Conservation (phyloP, 2,888 invertebrate genomes). For the Synergus itoensis region DNA sequence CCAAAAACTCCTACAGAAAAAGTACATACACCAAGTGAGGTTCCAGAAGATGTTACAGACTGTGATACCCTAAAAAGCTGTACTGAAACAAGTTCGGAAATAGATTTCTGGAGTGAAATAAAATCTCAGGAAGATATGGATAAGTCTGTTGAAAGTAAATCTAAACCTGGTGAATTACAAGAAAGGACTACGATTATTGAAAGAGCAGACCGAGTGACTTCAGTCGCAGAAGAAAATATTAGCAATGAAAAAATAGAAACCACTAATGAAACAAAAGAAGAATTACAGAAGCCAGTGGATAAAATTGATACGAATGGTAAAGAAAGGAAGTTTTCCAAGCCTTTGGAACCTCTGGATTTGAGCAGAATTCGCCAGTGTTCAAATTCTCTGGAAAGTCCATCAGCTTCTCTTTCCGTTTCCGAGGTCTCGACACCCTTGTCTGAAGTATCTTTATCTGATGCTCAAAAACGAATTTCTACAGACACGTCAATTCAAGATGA, state of each 20-base stretch:
- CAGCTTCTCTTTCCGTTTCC: not conserved
- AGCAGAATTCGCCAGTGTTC: not conserved
- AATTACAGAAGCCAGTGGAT: slow-evolving; percentile 19
- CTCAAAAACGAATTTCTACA: not conserved
- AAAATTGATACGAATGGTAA: not conserved
- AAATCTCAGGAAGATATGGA: slow-evolving; percentile 60
- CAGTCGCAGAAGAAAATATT: not conserved
- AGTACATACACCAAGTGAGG: slow-evolving; percentile 42
- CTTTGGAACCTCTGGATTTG: slow-evolving; percentile 16
- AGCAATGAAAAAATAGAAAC: not conserved
- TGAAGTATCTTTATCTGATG: slow-evolving; percentile 44
- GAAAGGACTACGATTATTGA: slow-evolving; percentile 1
- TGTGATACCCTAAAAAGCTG: slow-evolving; percentile 47
- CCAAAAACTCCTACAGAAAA: not conserved
- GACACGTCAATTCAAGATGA: slow-evolving; percentile 51
- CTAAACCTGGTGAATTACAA: not conserved
- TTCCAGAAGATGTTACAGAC: slow-evolving; percentile 41
- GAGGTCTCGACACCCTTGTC: slow-evolving; percentile 43
- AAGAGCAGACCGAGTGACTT: not conserved
- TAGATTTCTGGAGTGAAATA: slow-evolving; percentile 75
- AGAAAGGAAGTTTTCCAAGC: not conserved
- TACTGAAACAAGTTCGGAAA: slow-evolving; percentile 60
- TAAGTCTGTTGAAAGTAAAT: not conserved
- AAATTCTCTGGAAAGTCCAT: slow-evolving; percentile 17
- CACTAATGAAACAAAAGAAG: slow-evolving; percentile 3